phyloP scores from a whole-genome alignment of 1,140 invertebrate species.

The Pogonomyrmex californicus region DNA sequence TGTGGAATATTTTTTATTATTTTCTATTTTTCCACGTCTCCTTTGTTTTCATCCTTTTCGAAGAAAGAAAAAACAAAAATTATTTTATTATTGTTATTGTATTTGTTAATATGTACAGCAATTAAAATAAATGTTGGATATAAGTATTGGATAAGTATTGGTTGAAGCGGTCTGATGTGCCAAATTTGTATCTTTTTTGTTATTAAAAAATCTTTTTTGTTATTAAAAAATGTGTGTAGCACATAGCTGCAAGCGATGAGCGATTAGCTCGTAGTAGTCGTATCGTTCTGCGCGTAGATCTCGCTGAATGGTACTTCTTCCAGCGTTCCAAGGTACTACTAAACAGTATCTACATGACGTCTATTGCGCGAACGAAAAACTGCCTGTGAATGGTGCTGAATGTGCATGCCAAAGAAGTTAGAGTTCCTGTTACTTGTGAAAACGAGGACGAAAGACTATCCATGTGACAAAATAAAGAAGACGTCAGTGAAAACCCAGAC shows the following conservation, averaged over 20 bases:
- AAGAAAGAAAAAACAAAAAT: constrained; percentile 22
- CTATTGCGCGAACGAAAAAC: background rate
- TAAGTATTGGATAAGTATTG: background rate
- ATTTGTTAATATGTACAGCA: background rate
- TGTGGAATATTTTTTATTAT: constrained; percentile 62
- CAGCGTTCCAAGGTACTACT: background rate
- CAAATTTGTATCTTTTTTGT: background rate
- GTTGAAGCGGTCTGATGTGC: background rate
- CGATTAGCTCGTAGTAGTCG: background rate
- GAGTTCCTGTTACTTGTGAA: background rate
- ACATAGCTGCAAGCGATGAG: background rate
- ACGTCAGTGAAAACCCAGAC: background rate
- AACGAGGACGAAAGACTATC: background rate
- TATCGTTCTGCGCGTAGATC: constrained; percentile 17
- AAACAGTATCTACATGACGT: background rate
- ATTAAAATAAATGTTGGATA: background rate
- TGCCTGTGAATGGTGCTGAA: background rate
- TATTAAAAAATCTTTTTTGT: too few species aligned
- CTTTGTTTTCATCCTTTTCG: background rate
- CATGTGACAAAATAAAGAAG: background rate
- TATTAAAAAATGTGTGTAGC: constrained; percentile 1
- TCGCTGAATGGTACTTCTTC: background rate
- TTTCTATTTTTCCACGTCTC: constrained; percentile 23
- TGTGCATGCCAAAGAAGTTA: background rate
- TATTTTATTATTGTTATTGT: background rate